Base-by-base conservation (phyloP, 2,113 vertebrate species). In the Pygoscelis antarcticus region DNA sequence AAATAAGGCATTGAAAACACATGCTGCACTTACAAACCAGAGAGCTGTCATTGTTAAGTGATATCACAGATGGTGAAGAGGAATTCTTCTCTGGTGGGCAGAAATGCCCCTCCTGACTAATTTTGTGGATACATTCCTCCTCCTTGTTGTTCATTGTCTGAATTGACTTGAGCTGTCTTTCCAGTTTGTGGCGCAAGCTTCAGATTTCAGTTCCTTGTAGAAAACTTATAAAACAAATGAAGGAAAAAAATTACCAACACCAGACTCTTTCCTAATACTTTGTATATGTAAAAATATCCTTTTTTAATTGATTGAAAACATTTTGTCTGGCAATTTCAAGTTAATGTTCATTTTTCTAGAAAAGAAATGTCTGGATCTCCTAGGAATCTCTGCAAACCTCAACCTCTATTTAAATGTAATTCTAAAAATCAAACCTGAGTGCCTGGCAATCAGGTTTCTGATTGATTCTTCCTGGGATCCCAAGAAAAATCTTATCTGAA, bases 61-160 rank as follows among this genome's bases (percentile, higher is more conserved):
- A 71, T 89, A 85, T 69, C 94, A 93, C 95, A 96, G 95, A 83
- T 96, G 95, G 93, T 30, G 25, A 46, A 42, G 54, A 84, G 72
- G 94, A 80, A 87, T 87, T 96, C 93, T 95, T 16, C 93, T 95
- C 81, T 80, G 97, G 72, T 93, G 95, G 92, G 90, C 94, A 97
- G 78, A 94, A 94, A 66, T 84, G 72, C 62, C 57, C 64, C 83
- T 96, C 74, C 83, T 82, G 76, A 46, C 77, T 83, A 40, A 27
- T 62, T 76, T 15, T 1, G 7, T 46, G 83, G 69, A 38, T 57
- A 46, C 57, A 71, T 84, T 96, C 81, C 32, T 89, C 60, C 44
- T 81, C 52, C 46, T 32, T 22, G 38, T 77, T 88, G 71, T 79
- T 93, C 80, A 72, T 69, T 93, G 83, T 90, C 83, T 91, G 72